phyloP scores from a whole-genome alignment of 1,140 invertebrate species.

The Matsumurasca onukii region DNA sequence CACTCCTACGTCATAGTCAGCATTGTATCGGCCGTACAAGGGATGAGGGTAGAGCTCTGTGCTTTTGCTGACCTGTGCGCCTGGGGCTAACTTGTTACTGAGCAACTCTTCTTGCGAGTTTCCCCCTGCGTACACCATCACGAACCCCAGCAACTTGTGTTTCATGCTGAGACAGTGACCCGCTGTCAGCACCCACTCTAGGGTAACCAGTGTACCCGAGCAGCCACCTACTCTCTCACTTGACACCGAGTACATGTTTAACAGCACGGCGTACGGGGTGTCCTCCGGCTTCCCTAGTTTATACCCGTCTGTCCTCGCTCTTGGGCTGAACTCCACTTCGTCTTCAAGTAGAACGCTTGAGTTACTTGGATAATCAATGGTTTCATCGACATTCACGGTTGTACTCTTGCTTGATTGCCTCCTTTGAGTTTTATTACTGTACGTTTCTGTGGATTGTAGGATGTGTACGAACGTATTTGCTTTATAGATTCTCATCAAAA shows the following conservation, averaged over 20 bases:
- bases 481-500: too few species aligned
- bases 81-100: not conserved
- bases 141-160: not conserved
- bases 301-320: not conserved
- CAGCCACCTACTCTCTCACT: not conserved
- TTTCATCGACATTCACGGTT: too few species aligned
- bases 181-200: not conserved
- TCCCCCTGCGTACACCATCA: not conserved
- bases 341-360: too few species aligned
- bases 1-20: not conserved
- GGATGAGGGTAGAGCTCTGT: not conserved
- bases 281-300: not conserved
- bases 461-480: too few species aligned
- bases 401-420: too few species aligned
- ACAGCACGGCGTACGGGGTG: not conserved
- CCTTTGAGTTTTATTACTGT: too few species aligned
- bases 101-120: not conserved
- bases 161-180: not conserved
- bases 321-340: not conserved
- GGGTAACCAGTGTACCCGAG: not conserved
- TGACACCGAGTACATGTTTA: not conserved
- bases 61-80: not conserved
- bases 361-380: too few species aligned
- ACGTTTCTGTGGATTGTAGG: too few species aligned
- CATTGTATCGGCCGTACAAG: not conserved